Percentiles rank a stretch among this genome's conserved stretches.
phyloP scores from a whole-genome alignment of 2,888 invertebrate species.

The Agelastica alni region DNA sequence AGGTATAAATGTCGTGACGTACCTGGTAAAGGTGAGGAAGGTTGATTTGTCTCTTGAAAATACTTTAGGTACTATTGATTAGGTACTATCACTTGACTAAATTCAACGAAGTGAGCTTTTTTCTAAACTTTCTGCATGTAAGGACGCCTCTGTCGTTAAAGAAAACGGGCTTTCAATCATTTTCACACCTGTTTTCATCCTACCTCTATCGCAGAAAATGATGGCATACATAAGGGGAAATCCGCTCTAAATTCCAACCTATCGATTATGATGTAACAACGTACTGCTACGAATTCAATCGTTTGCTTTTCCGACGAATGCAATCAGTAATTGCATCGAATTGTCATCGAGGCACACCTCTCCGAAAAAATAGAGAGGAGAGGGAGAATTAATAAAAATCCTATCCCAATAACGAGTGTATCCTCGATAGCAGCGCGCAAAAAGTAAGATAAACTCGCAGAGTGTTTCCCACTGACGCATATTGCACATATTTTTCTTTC shows the following conservation, averaged over 20 bases:
- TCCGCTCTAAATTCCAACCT: slow-evolving; percentile 16
- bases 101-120: too few relatives aligned
- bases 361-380: slow-evolving; percentile 7
- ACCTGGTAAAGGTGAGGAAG: too few relatives aligned
- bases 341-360: slow-evolving; percentile 10
- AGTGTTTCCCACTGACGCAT: slow-evolving; percentile 35
- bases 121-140: too few relatives aligned
- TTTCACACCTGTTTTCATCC: background rate
- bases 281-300: background rate
- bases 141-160: background rate
- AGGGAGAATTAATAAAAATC: slow-evolving; percentile 32
- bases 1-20: too few relatives aligned
- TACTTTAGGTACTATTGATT: too few relatives aligned
- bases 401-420: slow-evolving; percentile 43
- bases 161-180: background rate
- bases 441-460: slow-evolving; percentile 41
- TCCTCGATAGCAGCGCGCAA: slow-evolving; percentile 53
- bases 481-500: slow-evolving; percentile 29
- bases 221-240: slow-evolving; percentile 7
- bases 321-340: background rate
- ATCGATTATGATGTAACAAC: slow-evolving; percentile 8
- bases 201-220: too few relatives aligned
- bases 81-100: too few relatives aligned
- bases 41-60: too few relatives aligned
- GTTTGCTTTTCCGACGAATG: background rate